Evolutionary conservation across 2,888 invertebrate genomes (phyloP).

Genomic region (Diploptera punctata): DNA sequence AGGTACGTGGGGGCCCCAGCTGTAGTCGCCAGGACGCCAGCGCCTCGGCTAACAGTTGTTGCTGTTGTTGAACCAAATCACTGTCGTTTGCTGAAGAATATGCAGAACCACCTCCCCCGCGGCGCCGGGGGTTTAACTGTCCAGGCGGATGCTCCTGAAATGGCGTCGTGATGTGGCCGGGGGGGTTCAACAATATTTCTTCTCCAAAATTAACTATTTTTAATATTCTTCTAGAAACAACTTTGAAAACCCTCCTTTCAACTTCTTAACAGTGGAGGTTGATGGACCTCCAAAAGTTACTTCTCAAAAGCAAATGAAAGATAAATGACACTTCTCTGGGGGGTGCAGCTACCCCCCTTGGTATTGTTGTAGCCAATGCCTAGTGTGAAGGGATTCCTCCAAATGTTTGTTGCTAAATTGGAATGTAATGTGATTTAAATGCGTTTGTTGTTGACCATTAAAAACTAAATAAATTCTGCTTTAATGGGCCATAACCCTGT

Average conservation of each 20-base stretch:
- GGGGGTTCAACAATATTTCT: neutral
- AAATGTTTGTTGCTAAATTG: no score
- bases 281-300: no score
- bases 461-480: no score
- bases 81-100: conserved; percentile 18
- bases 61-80: conserved; percentile 25
- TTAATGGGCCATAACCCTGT: no score
- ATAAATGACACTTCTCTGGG: neutral
- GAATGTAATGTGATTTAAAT: no score
- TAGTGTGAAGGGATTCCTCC: neutral
- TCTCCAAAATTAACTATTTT: neutral
- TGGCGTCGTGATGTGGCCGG: conserved; percentile 35
- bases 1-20: conserved; percentile 35
- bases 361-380: neutral
- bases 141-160: conserved; percentile 22
- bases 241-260: no score
- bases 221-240: no score
- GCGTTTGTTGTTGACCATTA: no score
- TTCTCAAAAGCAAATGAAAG: no score
- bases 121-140: conserved; percentile 35
- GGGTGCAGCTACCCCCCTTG: neutral
- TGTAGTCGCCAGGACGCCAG: conserved; percentile 39
- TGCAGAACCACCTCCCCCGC: conserved; percentile 30
- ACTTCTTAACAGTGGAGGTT: no score
- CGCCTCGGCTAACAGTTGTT: conserved; percentile 18